Percentiles rank a stretch among this genome's conserved stretches.
These are phyloP conservation scores for Drepanosiphum platanoidis DNA, from an alignment of 2,888 invertebrate genomes.

Conservation along the genomic window DNA sequence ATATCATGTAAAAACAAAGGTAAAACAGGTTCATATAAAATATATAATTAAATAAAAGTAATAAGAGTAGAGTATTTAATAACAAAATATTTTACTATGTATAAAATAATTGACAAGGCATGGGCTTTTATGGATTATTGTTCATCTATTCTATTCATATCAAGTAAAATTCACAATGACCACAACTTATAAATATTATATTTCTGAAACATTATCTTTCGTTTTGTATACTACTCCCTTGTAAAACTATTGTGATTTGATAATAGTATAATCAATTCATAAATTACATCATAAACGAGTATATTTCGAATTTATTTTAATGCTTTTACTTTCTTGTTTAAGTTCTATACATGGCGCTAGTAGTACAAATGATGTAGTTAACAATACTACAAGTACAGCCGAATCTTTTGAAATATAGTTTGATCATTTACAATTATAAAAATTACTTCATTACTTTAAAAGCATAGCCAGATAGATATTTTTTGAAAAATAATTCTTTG, in stretches of 20 bases:
- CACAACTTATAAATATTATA: no score
- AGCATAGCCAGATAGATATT: neutral
- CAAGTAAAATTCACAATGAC: no score
- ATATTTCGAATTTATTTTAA: neutral
- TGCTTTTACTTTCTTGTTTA: neutral
- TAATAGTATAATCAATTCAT: neutral
- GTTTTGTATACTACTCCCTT: neutral
- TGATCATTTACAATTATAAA: neutral
- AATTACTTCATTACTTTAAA: constrained; percentile 23
- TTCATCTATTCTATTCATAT: no score
- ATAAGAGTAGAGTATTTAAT: no score
- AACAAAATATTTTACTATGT: no score
- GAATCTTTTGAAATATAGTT: neutral
- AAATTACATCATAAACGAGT: neutral
- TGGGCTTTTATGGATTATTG: no score
- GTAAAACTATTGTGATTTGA: neutral
- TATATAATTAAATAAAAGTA: no score
- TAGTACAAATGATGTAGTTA: neutral
- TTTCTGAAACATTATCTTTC: no score
- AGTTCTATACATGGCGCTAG: neutral
- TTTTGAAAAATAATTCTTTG: neutral
- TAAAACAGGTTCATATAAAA: no score
- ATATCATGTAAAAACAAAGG: no score
- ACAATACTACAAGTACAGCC: neutral
- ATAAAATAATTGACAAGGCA: no score